A percentile compares a stretch with the other conserved stretches of the same genome.
These are phyloP conservation scores for Entomobrya proxima DNA, from an alignment of 2,888 invertebrate species.

Conservation along the genomic window DNA sequence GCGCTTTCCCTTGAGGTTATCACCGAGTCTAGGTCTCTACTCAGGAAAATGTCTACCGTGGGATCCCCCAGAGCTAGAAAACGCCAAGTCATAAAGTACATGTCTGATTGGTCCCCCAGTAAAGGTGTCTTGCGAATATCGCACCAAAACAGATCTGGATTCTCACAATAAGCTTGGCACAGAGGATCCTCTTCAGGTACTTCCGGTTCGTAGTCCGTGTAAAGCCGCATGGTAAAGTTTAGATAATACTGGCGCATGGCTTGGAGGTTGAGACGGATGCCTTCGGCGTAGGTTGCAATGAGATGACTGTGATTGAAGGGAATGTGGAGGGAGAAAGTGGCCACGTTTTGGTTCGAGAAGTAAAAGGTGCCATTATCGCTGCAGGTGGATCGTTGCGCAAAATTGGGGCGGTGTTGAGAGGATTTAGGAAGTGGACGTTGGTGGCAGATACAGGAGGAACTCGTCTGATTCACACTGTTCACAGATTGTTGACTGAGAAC, in stretches of 20 bases:
- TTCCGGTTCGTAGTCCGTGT: not conserved
- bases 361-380: too few relatives aligned
- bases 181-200: not conserved
- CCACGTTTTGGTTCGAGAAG: too few relatives aligned
- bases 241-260: not conserved
- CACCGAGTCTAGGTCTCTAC: conserved; percentile 21
- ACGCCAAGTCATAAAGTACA: not conserved
- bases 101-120: not conserved
- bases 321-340: too few relatives aligned
- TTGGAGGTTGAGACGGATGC: too few relatives aligned
- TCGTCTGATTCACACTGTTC: too few relatives aligned
- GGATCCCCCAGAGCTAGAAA: conserved; percentile 22
- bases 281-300: too few relatives aligned
- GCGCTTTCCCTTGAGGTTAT: not conserved
- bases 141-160: not conserved
- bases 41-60: not conserved
- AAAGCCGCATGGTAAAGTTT: not conserved
- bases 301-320: too few relatives aligned
- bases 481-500: too few relatives aligned
- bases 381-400: too few relatives aligned
- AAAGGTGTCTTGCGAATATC: not conserved
- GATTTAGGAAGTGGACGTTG: too few relatives aligned
- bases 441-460: too few relatives aligned
- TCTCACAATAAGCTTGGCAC: not conserved
- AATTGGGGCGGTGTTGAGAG: too few relatives aligned